phyloP scores from a whole-genome alignment of 2,113 vertebrate genomes.

The Onychorhynchus coronatus region DNA sequence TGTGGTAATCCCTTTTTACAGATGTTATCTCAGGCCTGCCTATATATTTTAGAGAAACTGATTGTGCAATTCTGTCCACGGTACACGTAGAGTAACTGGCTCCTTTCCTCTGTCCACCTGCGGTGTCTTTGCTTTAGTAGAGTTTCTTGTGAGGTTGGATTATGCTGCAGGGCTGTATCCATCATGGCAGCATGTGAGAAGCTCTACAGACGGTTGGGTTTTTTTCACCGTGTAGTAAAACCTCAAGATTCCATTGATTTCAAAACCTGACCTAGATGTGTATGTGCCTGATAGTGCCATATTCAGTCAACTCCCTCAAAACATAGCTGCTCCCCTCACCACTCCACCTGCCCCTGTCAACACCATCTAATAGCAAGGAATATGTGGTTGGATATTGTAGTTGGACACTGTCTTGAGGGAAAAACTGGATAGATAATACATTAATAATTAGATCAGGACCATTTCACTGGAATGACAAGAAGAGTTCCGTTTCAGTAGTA shows the following conservation, averaged over 20 bases:
- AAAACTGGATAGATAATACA: background rate
- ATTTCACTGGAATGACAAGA: background rate
- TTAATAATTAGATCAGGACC: background rate
- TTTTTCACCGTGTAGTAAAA: background rate
- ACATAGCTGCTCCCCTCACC: background rate
- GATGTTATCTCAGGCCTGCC: background rate
- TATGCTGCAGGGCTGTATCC: background rate
- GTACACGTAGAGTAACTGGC: background rate
- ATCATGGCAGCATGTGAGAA: background rate
- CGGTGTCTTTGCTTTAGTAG: background rate
- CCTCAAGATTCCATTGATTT: background rate
- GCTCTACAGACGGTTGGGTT: background rate
- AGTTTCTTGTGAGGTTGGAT: background rate
- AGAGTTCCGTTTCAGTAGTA: background rate
- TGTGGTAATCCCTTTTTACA: background rate
- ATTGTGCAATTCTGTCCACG: too few species aligned
- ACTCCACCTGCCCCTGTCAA: fast-evolving
- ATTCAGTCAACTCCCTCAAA: background rate
- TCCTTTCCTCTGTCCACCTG: background rate
- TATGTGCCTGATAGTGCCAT: background rate
- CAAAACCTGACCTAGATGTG: background rate
- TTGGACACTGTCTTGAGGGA: background rate
- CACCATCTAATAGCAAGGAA: background rate
- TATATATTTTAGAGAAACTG: background rate
- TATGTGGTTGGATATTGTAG: background rate